Evolutionary conservation across 2,797 vertebrate species (phyloP).

Genomic region (Halcyon chelicuti): DNA sequence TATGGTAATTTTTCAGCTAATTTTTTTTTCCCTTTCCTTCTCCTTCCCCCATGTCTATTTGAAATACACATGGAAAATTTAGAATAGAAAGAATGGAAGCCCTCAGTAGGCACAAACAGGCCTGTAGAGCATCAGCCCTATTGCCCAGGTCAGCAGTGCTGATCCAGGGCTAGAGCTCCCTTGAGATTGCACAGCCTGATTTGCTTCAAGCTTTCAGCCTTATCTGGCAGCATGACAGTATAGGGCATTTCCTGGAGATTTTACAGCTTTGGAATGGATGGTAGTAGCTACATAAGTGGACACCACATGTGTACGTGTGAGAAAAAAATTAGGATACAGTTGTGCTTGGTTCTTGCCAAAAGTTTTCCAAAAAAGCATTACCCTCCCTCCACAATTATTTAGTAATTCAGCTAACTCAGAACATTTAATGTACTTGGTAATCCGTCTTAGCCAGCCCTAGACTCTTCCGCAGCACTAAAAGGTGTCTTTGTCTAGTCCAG

Average conservation of each 20-base stretch:
- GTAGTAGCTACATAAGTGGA: background rate
- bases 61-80: background rate
- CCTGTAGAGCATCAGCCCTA: background rate
- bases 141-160: background rate
- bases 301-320: background rate
- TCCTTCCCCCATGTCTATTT: background rate
- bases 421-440: background rate
- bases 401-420: background rate
- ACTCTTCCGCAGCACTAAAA: background rate
- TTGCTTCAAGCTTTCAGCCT: background rate
- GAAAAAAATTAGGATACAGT: background rate
- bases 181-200: background rate
- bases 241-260: background rate
- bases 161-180: background rate
- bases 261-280: background rate
- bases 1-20: background rate
- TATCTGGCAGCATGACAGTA: background rate
- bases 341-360: background rate
- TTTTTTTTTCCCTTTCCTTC: too few relatives aligned
- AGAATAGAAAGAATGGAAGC: background rate
- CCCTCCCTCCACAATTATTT: background rate
- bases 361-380: background rate
- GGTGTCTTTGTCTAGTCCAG: fast-evolving
- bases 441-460: background rate
- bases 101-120: background rate